Evolutionary conservation across 2,113 vertebrate species (phyloP), one percentile per base, ranked within the genome.

Genomic region (Calyptommatus sinebrachiatus): DNA sequence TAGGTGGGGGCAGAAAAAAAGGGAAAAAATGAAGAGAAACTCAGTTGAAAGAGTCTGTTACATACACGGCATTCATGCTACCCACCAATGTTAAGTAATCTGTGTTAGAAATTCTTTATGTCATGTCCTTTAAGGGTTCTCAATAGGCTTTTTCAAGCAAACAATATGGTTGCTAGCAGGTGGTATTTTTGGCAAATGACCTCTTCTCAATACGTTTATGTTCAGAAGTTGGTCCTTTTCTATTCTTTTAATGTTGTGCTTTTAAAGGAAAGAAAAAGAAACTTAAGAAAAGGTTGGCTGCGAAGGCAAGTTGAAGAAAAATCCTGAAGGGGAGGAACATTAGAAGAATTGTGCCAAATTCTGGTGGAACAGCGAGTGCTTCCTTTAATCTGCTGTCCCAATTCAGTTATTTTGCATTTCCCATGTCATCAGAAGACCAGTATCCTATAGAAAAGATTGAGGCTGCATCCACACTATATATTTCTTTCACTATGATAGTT

Each of bases 171-270:
- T 85, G 84, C 84, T 87, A 74, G 90, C 91, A 90, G 91, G 92
- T 91, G 91, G 89, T 65, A 73, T 87, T 87, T 92, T 91, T 90
- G 86, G 88, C 85, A 87, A 57, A 88, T 90, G 89, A 88, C 87
- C 90, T 88, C 82, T 84, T 82, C 87, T 87, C 83, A 78, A 80
- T 82, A 61, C 65, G 31, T 70, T 66, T 77, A 86, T 21, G 21
- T 83, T 92, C 85, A 88, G 79, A 89, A 88, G 82, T 20, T 90
- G 84, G 22, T 84, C 88, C 88, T 86, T 86, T 85, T 86, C 78
- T 73, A 80, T 86, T 86, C 81, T 65, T 82, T 82, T 66, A 77
- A 50, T 66, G 10, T 61, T 22, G 22, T 66, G 16, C 74, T 66
- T 46, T 57, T 29, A 46, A 69, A 73, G 28, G 62, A 16, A 57